These are phyloP conservation scores for Gastrophysa polygoni DNA, from an alignment of 2,888 invertebrate species.

Conservation along the genomic window DNA sequence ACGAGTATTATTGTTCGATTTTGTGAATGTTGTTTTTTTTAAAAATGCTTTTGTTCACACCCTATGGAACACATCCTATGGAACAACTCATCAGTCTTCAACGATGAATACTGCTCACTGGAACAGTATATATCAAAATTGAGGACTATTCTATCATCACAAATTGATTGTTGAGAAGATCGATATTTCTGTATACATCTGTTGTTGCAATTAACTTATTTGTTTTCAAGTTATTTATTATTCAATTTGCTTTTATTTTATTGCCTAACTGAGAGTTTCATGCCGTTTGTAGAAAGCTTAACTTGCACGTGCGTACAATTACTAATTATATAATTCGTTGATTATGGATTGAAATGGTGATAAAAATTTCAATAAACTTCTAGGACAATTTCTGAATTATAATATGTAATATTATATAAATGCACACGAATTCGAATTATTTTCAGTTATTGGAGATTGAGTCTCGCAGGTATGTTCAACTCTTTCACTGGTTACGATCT, in stretches of 20 bases:
- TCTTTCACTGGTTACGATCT: too few species aligned
- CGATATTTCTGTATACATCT: too few species aligned
- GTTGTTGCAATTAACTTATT: too few species aligned
- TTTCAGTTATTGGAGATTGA: not conserved
- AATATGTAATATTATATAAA: constrained; percentile 22
- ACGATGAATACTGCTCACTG: too few species aligned
- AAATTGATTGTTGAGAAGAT: too few species aligned
- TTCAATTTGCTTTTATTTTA: constrained; percentile 17
- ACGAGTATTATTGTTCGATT: too few species aligned
- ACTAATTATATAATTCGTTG: constrained; percentile 38
- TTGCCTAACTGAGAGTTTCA: constrained; percentile 22
- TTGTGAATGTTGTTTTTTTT: too few species aligned
- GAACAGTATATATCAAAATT: too few species aligned
- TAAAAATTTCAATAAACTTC: constrained; percentile 20
- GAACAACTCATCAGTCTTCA: too few species aligned
- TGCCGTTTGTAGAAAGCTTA: constrained; percentile 33
- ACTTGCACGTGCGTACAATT: constrained; percentile 29
- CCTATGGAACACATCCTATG: too few species aligned
- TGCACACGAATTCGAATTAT: not conserved
- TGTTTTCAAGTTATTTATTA: not conserved
- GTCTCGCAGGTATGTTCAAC: not conserved
- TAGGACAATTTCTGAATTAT: constrained; percentile 17
- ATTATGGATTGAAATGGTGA: constrained; percentile 25
- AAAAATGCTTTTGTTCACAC: too few species aligned
- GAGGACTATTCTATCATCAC: too few species aligned